Percentiles rank a stretch among this genome's conserved stretches.
Conservation (phyloP, 2,888 invertebrate genomes). For the Microplitis deprimator region DNA sequence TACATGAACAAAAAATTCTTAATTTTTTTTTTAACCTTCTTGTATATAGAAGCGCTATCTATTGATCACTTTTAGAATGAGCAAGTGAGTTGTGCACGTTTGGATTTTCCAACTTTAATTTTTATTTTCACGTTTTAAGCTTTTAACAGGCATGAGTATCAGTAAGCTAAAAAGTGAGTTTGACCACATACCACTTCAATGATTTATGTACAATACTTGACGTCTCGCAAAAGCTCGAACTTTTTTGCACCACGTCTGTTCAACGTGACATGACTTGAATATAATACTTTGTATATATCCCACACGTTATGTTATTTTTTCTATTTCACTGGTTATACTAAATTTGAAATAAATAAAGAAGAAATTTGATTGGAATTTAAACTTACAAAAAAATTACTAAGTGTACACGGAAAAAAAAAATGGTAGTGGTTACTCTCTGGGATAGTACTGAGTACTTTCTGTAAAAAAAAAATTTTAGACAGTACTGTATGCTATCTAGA, state of each 20-base stretch:
- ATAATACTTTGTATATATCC: constrained; percentile 40
- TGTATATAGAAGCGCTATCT: too few relatives aligned
- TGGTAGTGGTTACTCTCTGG: too few relatives aligned
- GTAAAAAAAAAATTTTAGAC: too few relatives aligned
- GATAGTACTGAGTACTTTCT: too few relatives aligned
- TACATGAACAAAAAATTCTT: too few relatives aligned
- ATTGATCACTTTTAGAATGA: too few relatives aligned
- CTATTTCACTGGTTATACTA: constrained; percentile 15
- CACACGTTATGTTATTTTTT: constrained; percentile 37
- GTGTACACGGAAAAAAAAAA: too few relatives aligned
- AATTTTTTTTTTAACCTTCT: too few relatives aligned
- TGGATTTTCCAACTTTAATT: background rate
- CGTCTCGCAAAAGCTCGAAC: constrained; percentile 38
- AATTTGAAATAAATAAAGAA: background rate
- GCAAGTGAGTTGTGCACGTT: too few relatives aligned
- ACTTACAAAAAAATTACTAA: too few relatives aligned
- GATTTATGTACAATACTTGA: constrained; percentile 50
- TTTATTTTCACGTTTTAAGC: constrained; percentile 26
- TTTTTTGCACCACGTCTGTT: constrained; percentile 47
- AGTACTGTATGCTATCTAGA: too few relatives aligned
- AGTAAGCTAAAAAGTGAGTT: constrained; percentile 38
- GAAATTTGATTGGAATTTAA: background rate
- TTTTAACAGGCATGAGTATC: background rate
- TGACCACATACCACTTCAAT: constrained; percentile 38
- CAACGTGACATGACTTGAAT: constrained; percentile 44